phyloP scores from a whole-genome alignment of 2,797 vertebrate species.

The Ceryle rudis region DNA sequence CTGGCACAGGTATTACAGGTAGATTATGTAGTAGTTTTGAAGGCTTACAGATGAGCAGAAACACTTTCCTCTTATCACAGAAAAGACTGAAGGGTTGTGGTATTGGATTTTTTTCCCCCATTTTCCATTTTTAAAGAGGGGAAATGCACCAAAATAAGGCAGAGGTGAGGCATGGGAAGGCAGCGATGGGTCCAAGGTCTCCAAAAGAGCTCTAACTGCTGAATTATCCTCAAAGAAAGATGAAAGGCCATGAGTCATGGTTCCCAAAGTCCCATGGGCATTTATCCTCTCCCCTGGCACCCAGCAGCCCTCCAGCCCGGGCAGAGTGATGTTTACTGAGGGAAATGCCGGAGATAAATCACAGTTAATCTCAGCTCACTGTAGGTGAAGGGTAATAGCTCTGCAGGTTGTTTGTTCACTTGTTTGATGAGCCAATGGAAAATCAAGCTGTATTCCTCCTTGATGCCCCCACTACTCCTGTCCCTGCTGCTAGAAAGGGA shows the following conservation, averaged over 20 bases:
- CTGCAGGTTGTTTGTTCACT: conserved; percentile 7
- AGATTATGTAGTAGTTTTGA: conserved; percentile 33
- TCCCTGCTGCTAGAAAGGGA: background rate
- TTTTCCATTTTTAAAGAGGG: background rate
- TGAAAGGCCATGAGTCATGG: background rate
- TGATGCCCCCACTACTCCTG: background rate
- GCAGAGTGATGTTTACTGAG: background rate
- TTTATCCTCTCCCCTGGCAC: background rate
- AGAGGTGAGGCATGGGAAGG: background rate
- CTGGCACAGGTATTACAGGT: background rate
- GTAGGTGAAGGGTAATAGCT: background rate
- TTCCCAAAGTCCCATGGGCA: background rate
- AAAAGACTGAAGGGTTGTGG: background rate
- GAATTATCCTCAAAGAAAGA: background rate
- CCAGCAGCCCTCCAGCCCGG: background rate
- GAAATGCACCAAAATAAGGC: background rate
- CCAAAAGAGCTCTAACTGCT: background rate
- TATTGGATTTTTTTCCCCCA: background rate
- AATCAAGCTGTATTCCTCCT: background rate
- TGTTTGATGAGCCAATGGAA: conserved; percentile 22
- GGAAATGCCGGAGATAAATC: background rate
- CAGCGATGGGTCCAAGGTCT: background rate
- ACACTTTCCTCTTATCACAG: background rate
- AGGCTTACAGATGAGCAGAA: conserved; percentile 14
- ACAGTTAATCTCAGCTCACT: background rate